These are phyloP conservation scores for Amphilophus citrinellus DNA, from an alignment of 2,113 vertebrate genomes.

Conservation along the genomic window DNA sequence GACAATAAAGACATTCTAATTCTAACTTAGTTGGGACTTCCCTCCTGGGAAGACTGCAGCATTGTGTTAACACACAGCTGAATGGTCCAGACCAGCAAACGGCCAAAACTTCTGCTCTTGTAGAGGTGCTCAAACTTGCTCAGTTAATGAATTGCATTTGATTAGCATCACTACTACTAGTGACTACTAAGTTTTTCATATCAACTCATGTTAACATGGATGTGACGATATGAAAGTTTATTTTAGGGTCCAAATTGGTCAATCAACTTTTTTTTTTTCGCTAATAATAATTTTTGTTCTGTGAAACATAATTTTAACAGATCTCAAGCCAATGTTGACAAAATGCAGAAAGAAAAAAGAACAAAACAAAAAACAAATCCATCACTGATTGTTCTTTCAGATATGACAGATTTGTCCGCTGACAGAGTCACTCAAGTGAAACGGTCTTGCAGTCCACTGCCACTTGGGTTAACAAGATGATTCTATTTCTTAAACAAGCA, in stretches of 20 bases:
- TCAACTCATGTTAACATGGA: neutral
- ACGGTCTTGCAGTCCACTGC: slow-evolving; percentile 51
- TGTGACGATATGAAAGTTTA: neutral
- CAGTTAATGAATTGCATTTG: neutral
- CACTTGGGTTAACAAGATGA: slow-evolving; percentile 65
- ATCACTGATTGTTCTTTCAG: slow-evolving; percentile 23
- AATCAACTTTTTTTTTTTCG: neutral
- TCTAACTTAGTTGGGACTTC: neutral
- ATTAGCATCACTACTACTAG: neutral
- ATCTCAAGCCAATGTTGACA: neutral
- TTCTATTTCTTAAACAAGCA: slow-evolving; percentile 62
- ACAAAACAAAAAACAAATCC: neutral
- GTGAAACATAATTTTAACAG: neutral
- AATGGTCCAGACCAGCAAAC: neutral
- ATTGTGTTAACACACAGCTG: neutral
- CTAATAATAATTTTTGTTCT: neutral
- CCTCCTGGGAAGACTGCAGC: neutral
- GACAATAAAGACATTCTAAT: neutral
- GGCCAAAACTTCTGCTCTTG: neutral
- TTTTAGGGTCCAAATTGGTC: neutral
- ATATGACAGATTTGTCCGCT: slow-evolving; percentile 44
- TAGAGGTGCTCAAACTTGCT: neutral
- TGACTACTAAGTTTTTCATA: neutral
- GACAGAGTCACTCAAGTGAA: slow-evolving; percentile 41
- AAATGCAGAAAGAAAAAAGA: neutral